Evolutionary conservation across 2,888 invertebrate species (phyloP).

Genomic region (Limnephilus lunatus): DNA sequence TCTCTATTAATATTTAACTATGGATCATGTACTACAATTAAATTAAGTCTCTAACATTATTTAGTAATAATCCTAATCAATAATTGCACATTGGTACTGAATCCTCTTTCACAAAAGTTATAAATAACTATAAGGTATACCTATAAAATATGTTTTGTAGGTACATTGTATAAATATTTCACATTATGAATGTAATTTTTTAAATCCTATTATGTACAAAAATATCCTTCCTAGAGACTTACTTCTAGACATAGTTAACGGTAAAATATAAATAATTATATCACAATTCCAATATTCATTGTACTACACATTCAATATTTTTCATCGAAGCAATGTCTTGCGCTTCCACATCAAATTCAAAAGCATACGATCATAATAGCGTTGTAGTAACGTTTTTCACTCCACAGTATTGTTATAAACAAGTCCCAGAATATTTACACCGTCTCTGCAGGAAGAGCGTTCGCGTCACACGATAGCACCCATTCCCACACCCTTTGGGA

Average conservation of each 20-base stretch:
- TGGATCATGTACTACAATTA: not conserved
- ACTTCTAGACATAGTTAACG: not conserved
- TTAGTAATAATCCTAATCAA: not conserved
- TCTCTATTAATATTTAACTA: not conserved
- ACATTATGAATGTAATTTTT: not conserved
- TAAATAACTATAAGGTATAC: not conserved
- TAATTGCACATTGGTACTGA: slow-evolving; percentile 2
- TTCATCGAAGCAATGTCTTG: not conserved
- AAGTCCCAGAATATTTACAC: not conserved
- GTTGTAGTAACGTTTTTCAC: not conserved
- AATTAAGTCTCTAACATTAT: not conserved
- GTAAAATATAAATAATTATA: slow-evolving; percentile 16
- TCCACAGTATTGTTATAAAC: not conserved
- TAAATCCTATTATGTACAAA: not conserved
- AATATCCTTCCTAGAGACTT: not conserved
- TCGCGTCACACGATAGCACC: slow-evolving; percentile 78
- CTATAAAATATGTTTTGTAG: not conserved
- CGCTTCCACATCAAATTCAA: not conserved
- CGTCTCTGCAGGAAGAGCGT: slow-evolving; percentile 42
- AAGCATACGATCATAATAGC: not conserved
- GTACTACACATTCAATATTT: slow-evolving; percentile 20
- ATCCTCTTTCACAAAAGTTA: not conserved
- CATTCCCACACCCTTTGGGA: slow-evolving; percentile 82
- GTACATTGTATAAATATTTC: not conserved
- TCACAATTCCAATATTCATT: slow-evolving; percentile 8